Base-by-base conservation (phyloP, 2,113 vertebrate species). In the Epinephelus cyanopodus region DNA sequence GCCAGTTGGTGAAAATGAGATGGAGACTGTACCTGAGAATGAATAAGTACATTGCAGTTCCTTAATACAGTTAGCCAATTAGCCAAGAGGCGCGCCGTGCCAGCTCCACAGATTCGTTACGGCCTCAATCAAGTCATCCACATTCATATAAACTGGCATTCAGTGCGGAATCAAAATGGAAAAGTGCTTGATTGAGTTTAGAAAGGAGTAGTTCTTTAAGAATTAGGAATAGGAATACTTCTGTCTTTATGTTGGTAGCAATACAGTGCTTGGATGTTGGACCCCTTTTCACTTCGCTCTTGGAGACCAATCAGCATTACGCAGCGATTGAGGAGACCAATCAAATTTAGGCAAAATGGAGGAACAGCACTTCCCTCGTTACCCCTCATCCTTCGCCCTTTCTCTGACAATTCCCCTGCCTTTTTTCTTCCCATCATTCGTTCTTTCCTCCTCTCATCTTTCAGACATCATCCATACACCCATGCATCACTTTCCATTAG, bases 141-240 rank as follows among this genome's bases (percentile, higher is more conserved):
- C 39, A 68, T 50, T 87, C 72, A 77, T 82, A 81, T 56, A 60
- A 64, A 52, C 72, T 91, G 85, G 90, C 81, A 78, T 68, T 61
- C 62, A 6, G 54, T 0, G 74, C 33, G 48, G 81, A 83, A 84
- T 92, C 85, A 90, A 82, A 89, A 91, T 91, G 91, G 92, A 91
- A 93, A 92, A 92, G 86, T 69, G 65, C 90, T 91, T 94, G 85
- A 92, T 88, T 93, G 85, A 91, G 89, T 93, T 93, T 94, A 89
- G 84, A 85, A 71, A 77, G 82, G 76, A 82, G 74, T 79, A 42
- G 48, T 84, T 90, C 77, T 77, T 54, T 39, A 84, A 83, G 79
- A 92, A 81, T 84, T 81, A 82, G 68, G 76, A 57, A 74, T 33
- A 82, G 79, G 77, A 82, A 82, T 85, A 77, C 58, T 76, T 74